Percentiles rank a stretch among this genome's conserved stretches.
phyloP scores from a whole-genome alignment of 35 echinoderm and acorn worm genomes.

The Heliocidaris tuberculata region DNA sequence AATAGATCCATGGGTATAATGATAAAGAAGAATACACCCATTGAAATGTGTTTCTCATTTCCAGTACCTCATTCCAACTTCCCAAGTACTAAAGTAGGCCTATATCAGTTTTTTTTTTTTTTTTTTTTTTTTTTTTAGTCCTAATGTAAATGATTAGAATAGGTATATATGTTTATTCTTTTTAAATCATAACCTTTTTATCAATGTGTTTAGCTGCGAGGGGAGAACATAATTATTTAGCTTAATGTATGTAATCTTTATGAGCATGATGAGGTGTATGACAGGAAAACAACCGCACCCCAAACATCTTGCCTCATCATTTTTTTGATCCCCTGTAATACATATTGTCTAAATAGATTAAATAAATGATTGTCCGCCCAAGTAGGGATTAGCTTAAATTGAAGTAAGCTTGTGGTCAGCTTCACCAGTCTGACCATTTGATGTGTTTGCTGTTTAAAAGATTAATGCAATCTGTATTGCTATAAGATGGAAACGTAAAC shows the following conservation, averaged over 20 bases:
- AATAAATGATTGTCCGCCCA: background rate
- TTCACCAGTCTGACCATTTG: background rate
- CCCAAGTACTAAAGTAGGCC: too few species aligned
- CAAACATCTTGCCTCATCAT: background rate
- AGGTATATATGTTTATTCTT: too few species aligned
- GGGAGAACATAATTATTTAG: background rate
- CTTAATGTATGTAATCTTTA: background rate
- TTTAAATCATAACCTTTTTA: background rate
- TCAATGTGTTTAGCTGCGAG: background rate
- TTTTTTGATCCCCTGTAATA: background rate
- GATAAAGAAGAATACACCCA: background rate
- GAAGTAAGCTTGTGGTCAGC: background rate
- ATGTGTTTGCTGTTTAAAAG: background rate
- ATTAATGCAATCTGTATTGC: background rate
- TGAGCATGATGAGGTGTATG: background rate
- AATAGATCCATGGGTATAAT: background rate
- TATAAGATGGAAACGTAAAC: background rate
- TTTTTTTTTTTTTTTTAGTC: too few species aligned
- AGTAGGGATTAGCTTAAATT: background rate
- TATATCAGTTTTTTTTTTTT: background rate
- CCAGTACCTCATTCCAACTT: background rate
- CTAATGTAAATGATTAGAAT: background rate
- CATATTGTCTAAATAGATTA: background rate
- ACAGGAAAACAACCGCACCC: background rate
- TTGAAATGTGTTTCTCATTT: background rate